Percentiles rank a stretch among this genome's conserved stretches.
Conservation (phyloP, 2,888 invertebrate genomes). For the Kryphioiulus occultus region DNA sequence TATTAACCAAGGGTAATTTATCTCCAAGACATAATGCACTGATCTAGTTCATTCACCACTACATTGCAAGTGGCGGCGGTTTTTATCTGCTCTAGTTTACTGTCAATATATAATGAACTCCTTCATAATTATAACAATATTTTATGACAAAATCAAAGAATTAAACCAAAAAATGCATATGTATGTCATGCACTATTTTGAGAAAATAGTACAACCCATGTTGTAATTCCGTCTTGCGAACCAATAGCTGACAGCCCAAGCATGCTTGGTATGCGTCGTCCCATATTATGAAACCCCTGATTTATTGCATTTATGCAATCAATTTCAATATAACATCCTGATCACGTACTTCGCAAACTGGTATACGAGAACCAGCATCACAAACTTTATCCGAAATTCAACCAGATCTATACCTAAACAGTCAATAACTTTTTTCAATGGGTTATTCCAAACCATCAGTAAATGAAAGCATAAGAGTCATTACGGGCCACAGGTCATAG, state of each 20-base stretch:
- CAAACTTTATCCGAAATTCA: no score
- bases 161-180: not conserved
- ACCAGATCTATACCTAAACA: no score
- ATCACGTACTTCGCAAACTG: no score
- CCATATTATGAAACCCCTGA: no score
- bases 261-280: no score
- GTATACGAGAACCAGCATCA: no score
- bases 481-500: no score
- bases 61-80: not conserved
- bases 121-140: not conserved
- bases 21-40: not conserved
- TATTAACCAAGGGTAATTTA: not conserved
- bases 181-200: not conserved
- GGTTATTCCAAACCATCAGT: no score
- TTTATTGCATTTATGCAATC: no score
- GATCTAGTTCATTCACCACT: not conserved
- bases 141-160: not conserved
- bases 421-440: no score
- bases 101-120: not conserved
- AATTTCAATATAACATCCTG: no score
- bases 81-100: not conserved
- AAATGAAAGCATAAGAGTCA: no score
- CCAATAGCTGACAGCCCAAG: not conserved
- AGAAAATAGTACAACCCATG: not conserved
- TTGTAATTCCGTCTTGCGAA: not conserved